Percentiles rank a stretch among this genome's conserved stretches.
Conservation (phyloP, 2,113 vertebrate genomes). For the Tachysurus vachellii region DNA sequence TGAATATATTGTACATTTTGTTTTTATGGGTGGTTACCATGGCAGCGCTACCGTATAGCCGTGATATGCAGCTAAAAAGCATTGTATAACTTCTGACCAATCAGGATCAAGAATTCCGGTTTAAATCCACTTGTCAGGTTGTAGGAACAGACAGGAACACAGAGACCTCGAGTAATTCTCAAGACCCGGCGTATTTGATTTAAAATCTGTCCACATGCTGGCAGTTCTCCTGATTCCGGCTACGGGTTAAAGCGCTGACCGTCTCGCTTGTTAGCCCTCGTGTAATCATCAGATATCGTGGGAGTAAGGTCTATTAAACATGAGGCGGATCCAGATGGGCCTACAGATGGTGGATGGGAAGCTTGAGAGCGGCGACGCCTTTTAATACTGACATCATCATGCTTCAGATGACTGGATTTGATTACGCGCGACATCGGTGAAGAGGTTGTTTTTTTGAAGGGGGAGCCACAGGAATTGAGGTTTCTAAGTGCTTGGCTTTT, state of each 20-base stretch:
- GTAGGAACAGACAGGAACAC: background rate
- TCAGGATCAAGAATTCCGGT: background rate
- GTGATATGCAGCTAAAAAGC: no score
- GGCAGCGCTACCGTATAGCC: background rate
- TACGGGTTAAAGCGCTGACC: constrained; percentile 46
- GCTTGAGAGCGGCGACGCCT: background rate
- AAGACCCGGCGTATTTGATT: constrained; percentile 4
- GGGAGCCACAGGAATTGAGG: background rate
- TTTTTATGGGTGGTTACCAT: background rate
- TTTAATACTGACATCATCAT: constrained; percentile 14
- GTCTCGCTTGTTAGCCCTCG: constrained; percentile 47
- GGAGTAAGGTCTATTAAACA: constrained; percentile 42
- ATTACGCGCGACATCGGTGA: background rate
- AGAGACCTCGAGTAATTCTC: background rate
- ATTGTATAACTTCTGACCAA: background rate
- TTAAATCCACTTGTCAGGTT: background rate
- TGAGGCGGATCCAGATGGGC: constrained; percentile 17
- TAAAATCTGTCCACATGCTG: constrained; percentile 39
- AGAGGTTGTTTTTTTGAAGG: no score
- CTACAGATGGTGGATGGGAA: constrained; percentile 29
- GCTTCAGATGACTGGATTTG: background rate
- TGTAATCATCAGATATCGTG: constrained; percentile 38
- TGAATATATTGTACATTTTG: no score
- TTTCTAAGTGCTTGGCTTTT: constrained; percentile 5
- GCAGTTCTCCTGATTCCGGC: constrained; percentile 35